Base-by-base conservation (phyloP, 2,113 vertebrate species). In the Heptranchias perlo region DNA sequence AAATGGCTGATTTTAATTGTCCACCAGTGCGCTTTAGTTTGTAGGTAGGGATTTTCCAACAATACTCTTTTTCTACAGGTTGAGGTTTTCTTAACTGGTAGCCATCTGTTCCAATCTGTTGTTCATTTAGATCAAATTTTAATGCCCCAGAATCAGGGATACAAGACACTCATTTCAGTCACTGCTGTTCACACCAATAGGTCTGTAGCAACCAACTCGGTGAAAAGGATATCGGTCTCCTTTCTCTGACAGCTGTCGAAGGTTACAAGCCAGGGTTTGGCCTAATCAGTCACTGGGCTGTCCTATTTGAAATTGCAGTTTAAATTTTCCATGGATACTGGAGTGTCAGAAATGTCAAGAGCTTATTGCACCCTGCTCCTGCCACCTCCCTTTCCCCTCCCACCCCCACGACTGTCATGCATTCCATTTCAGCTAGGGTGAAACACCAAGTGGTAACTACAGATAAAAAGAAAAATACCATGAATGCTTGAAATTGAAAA, bases 101-200 rank as follows among this genome's bases (percentile, higher is more conserved):
- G 21, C 44, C 92, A 94, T 94, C 92, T 94, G 92, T 94, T 94
- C 58, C 28, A 58, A 58, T 31, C 54, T 39, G 31, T 93, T 62
- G 31, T 61, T 49, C 52, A 58, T 35, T 35, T 58, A 31, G 23
- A 89, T 8, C 87, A 91, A 44, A 54, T 54, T 91, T 58, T 35
- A 91, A 58, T 91, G 87, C 13, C 28, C 11, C 52, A 54, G 52
- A 91, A 58, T 91, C 4, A 58, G 87, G 49, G 52, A 28, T 64
- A 65, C 35, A 54, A 64, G 39, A 7, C 62, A 65, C n/a, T 64
- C 28, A 39, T 39, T 93, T 94, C 61, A 94, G 61, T 23, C 92
- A 65, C 92, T 65, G 92, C 92, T 28, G 92, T 94, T 94, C 92
- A 65, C 39, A 94, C 54, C 61, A 65, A 44, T 23, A 39, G 31